Evolutionary conservation across 1,140 invertebrate species (phyloP).

Genomic region (Bombus confusus): DNA sequence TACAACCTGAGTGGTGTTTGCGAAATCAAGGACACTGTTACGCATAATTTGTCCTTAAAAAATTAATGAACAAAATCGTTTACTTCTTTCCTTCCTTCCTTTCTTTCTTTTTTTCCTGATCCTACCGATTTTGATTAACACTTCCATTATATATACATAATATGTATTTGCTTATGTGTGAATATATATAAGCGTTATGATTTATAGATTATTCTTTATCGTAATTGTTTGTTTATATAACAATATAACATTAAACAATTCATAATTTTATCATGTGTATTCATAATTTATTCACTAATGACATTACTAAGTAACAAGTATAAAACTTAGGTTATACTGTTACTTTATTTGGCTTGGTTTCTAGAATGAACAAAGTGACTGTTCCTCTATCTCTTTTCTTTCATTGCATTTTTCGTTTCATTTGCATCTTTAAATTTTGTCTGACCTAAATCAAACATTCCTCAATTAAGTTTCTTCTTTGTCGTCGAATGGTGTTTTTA

Average conservation of each 20-base stretch:
- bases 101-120: not conserved
- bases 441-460: slow-evolving; percentile 49
- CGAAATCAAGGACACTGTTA: slow-evolving; percentile 89
- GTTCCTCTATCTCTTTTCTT: too few species aligned
- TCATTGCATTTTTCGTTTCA: not conserved
- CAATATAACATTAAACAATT: not conserved
- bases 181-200: not conserved
- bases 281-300: not conserved
- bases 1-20: slow-evolving; percentile 92
- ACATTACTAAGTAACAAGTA: not conserved
- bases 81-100: too few species aligned
- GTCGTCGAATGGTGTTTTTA: slow-evolving; percentile 90
- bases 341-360: not conserved
- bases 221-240: not conserved
- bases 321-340: not conserved
- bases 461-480: slow-evolving; percentile 68
- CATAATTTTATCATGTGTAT: not conserved
- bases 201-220: not conserved
- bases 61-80: not conserved
- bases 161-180: not conserved
- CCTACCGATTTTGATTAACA: too few species aligned
- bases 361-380: too few species aligned
- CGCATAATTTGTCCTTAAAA: slow-evolving; percentile 18
- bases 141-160: not conserved
- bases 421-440: not conserved